Evolutionary conservation across 2,888 invertebrate species (phyloP).

Genomic region (Tenthredo scrophulariae): DNA sequence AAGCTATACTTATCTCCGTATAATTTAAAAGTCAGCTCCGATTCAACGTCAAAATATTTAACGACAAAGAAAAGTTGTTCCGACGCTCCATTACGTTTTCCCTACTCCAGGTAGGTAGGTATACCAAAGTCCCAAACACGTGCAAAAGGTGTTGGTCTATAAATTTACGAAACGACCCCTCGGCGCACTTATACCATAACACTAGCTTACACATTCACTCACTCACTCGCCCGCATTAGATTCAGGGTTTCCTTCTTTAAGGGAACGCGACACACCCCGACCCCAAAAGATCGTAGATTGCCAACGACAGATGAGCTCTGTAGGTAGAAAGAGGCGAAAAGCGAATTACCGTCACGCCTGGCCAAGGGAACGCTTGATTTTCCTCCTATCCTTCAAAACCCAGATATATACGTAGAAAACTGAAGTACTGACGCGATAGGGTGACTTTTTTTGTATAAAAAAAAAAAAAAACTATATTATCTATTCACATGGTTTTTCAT

Average conservation of each 20-base stretch:
- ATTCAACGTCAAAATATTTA: slow-evolving; percentile 45
- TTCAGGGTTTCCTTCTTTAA: slow-evolving; percentile 11
- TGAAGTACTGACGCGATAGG: background rate
- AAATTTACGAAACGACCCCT: slow-evolving; percentile 33
- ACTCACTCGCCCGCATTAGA: background rate
- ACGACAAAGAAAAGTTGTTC: slow-evolving; percentile 36
- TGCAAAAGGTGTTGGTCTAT: slow-evolving; percentile 51
- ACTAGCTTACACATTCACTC: background rate
- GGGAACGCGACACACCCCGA: slow-evolving; percentile 19
- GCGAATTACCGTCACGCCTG: slow-evolving; percentile 44
- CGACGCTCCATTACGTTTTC: slow-evolving; percentile 25
- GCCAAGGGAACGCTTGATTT: background rate
- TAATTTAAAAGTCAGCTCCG: slow-evolving; percentile 45
- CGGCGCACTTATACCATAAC: slow-evolving; percentile 7
- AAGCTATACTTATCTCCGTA: slow-evolving; percentile 45
- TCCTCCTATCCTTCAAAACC: background rate
- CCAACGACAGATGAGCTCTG: slow-evolving; percentile 39
- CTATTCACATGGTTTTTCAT: too few species aligned
- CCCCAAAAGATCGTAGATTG: slow-evolving; percentile 41
- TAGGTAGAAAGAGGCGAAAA: slow-evolving; percentile 32
- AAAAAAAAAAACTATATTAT: too few species aligned
- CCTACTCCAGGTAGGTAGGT: slow-evolving; percentile 16
- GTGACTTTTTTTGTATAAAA: background rate
- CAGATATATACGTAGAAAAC: background rate
- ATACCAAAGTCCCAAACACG: background rate